A percentile compares a stretch with the other conserved stretches of the same genome.
Conservation (phyloP, 1,140 invertebrate species). For the Drosophila quadrilineata region DNA sequence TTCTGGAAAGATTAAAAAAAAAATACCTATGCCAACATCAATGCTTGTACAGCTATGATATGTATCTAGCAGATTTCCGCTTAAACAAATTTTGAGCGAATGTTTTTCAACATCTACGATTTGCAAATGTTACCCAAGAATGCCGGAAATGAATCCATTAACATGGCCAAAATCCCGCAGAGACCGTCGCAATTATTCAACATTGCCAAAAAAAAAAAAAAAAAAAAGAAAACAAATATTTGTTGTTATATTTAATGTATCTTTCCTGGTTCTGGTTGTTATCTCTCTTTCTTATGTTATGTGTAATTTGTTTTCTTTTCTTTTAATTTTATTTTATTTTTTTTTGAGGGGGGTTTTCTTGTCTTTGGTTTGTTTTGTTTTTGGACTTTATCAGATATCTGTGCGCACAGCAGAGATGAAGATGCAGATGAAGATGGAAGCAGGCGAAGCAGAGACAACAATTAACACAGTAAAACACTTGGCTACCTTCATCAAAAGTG, state of each 20-base stretch:
- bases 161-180: conserved; percentile 9
- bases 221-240: too few relatives aligned
- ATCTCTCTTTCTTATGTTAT: conserved; percentile 14
- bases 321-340: neutral
- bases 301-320: conserved; percentile 28
- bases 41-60: too few relatives aligned
- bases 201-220: too few relatives aligned
- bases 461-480: conserved; percentile 62
- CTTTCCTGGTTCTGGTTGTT: neutral
- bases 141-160: conserved; percentile 31
- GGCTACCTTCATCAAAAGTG: conserved; percentile 46
- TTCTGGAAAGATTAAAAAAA: too few relatives aligned
- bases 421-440: conserved; percentile 2
- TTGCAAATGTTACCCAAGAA: conserved; percentile 18
- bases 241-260: conserved; percentile 11
- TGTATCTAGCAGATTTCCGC: too few relatives aligned
- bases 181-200: conserved; percentile 30
- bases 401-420: conserved; percentile 4
- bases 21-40: too few relatives aligned
- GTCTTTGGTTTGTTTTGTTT: conserved; percentile 3
- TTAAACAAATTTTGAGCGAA: neutral
- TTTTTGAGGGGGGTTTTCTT: neutral
- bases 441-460: conserved; percentile 51
- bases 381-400: conserved; percentile 41
- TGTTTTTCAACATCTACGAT: neutral